Conservation (phyloP, 2,797 vertebrate genomes). For the Australoheros facetus region DNA sequence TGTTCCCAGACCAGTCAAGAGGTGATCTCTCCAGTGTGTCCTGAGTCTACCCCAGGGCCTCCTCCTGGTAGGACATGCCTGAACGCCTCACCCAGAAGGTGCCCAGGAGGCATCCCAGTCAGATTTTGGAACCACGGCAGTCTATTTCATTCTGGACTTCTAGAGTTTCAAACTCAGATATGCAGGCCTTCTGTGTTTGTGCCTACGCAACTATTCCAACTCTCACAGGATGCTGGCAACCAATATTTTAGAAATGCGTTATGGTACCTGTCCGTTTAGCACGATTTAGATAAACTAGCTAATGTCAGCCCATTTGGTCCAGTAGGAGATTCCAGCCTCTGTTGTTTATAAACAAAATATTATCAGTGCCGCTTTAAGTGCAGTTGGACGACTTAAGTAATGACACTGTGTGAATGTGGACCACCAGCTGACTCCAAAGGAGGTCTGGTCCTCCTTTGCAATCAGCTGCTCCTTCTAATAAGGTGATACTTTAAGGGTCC, state of each 20-base stretch:
- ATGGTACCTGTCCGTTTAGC: not conserved
- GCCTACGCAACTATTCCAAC: not conserved
- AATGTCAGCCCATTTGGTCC: not conserved
- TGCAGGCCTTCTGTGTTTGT: not conserved
- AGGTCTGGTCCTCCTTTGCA: constrained; percentile 19
- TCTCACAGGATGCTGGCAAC: not conserved
- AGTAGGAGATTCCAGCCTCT: not conserved
- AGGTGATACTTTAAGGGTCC: constrained; percentile 43
- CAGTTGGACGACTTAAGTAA: not conserved
- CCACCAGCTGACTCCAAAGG: constrained; percentile 37
- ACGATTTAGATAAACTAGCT: not conserved
- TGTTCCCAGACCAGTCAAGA: not conserved
- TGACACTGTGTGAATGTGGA: not conserved
- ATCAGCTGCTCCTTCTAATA: constrained; percentile 47
- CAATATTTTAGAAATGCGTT: too few species aligned
- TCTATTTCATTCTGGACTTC: too few species aligned
- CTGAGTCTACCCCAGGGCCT: not conserved
- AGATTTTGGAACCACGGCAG: not conserved
- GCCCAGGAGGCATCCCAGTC: too few species aligned
- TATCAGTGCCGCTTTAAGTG: constrained; percentile 1
- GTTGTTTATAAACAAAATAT: not conserved
- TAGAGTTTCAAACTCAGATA: too few species aligned
- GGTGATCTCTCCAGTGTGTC: not conserved
- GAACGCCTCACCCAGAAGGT: too few species aligned
- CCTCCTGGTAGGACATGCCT: not conserved